These are phyloP conservation scores for Globodera rostochiensis DNA, from an alignment of 1,140 invertebrate species.

Conservation along the genomic window DNA sequence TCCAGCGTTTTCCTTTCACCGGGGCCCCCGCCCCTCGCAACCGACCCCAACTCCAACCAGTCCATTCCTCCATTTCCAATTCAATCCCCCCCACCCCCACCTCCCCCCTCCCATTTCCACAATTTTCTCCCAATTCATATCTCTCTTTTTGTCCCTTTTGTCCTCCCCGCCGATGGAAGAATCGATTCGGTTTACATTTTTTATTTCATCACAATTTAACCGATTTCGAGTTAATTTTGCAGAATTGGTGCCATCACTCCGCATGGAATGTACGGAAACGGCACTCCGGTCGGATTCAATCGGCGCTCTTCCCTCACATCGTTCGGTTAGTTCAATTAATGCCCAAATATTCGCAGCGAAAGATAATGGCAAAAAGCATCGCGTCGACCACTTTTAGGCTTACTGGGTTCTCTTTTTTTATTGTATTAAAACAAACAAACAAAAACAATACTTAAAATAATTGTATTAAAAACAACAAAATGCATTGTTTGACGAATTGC, in stretches of 20 bases:
- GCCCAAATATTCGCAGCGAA: no score
- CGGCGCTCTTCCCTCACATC: constrained; percentile 17
- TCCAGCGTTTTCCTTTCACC: background rate
- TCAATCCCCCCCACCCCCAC: background rate
- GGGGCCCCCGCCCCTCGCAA: no score
- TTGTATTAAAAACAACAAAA: background rate
- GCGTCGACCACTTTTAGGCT: background rate
- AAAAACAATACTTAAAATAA: background rate
- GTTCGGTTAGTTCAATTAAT: constrained; percentile 15
- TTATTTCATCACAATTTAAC: background rate
- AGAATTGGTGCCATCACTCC: constrained; percentile 20
- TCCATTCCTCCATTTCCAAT: background rate
- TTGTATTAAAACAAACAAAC: background rate
- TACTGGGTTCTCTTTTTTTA: background rate
- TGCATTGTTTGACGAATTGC: background rate
- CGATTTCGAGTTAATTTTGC: background rate
- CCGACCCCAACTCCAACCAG: background rate
- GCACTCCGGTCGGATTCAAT: background rate
- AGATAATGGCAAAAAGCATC: background rate
- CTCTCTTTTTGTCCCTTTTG: background rate
- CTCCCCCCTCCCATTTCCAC: no score
- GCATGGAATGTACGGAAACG: constrained; percentile 23
- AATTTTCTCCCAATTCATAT: no score
- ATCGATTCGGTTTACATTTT: constrained; percentile 7
- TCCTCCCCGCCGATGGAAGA: background rate